phyloP scores from a whole-genome alignment of 2,797 vertebrate species.

The Simalia tracyae region DNA sequence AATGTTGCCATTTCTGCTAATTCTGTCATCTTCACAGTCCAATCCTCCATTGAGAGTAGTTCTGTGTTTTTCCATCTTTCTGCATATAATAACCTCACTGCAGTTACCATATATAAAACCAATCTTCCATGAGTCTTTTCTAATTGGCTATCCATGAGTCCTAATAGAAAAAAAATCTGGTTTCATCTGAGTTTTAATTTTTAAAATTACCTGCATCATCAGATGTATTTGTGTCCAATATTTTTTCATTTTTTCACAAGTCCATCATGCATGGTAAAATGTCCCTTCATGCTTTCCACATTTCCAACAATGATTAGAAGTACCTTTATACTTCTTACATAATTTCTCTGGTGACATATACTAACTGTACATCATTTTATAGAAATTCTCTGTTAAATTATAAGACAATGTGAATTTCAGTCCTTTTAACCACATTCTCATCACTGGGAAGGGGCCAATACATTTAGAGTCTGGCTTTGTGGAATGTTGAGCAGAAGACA shows the following conservation, averaged over 20 bases:
- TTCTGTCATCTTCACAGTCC: background rate
- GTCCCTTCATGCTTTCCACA: background rate
- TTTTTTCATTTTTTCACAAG: background rate
- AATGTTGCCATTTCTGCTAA: no score
- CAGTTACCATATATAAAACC: background rate
- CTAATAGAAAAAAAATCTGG: background rate
- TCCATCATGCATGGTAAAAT: background rate
- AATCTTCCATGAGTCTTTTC: background rate
- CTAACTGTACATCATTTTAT: background rate
- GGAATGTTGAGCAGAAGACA: background rate
- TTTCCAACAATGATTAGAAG: background rate
- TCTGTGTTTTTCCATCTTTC: background rate
- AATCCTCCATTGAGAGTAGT: background rate
- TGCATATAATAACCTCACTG: background rate
- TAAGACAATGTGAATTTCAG: background rate
- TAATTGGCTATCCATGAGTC: background rate
- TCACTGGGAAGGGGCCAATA: background rate
- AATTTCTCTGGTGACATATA: background rate
- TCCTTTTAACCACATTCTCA: background rate
- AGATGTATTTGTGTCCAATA: background rate
- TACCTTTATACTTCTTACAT: background rate
- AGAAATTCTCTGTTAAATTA: background rate
- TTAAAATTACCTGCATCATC: background rate
- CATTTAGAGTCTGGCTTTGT: background rate
- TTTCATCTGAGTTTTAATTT: background rate